A percentile compares a stretch with the other conserved stretches of the same genome.
Evolutionary conservation across 2,113 vertebrate genomes (phyloP).

Genomic region (Danionella cerebrum): DNA sequence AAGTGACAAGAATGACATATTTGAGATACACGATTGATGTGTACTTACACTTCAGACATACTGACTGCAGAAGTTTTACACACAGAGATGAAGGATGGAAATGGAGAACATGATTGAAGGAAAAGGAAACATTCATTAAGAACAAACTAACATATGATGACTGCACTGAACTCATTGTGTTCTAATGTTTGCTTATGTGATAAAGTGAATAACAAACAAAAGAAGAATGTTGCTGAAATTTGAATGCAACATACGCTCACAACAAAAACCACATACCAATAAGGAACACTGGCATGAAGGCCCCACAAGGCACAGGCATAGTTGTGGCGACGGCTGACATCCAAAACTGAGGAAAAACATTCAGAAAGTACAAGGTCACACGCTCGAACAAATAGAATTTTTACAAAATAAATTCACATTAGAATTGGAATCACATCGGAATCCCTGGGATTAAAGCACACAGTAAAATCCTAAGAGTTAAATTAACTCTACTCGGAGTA

Average conservation of each 20-base stretch:
- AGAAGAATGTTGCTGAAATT: background rate
- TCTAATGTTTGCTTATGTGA: background rate
- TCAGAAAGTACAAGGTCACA: background rate
- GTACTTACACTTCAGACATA: conserved; percentile 29
- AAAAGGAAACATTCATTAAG: conserved; percentile 25
- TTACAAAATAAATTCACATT: background rate
- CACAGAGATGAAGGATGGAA: conserved; percentile 29
- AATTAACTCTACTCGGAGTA: no score
- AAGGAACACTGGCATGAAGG: conserved; percentile 98
- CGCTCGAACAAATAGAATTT: background rate
- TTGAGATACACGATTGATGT: background rate
- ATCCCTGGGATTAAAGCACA: no score
- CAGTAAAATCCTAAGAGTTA: no score
- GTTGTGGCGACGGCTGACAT: conserved; percentile 98
- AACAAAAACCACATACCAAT: conserved; percentile 72
- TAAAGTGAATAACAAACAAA: background rate
- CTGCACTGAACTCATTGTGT: background rate
- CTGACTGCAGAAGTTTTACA: conserved; percentile 22
- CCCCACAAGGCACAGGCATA: conserved; percentile 94
- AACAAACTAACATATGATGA: conserved; percentile 12
- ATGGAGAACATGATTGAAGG: conserved; percentile 27
- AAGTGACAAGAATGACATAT: background rate
- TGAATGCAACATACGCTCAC: background rate
- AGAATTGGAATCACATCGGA: background rate
- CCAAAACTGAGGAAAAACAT: conserved; percentile 79